Percentiles rank a stretch among this genome's conserved stretches.
Evolutionary conservation across 2,888 invertebrate species (phyloP).

Genomic region (Apamea epomidion): DNA sequence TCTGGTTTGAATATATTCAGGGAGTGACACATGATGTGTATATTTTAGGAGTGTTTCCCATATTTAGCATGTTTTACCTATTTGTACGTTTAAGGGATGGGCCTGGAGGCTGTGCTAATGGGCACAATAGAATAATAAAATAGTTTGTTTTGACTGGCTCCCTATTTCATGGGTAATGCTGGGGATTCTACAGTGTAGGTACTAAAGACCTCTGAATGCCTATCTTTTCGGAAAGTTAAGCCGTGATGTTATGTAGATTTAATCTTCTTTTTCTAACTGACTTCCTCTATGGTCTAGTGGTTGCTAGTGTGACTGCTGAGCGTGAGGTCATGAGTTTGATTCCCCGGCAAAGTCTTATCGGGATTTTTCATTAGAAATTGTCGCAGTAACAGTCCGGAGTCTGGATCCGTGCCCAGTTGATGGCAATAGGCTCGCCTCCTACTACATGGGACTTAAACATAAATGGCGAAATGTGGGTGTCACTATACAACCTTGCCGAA

Average conservation of each 20-base stretch:
- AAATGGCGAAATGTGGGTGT: not conserved
- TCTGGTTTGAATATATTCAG: slow-evolving; percentile 42
- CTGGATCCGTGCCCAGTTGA: too few species aligned
- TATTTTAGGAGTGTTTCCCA: slow-evolving; percentile 41
- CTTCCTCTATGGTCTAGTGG: not conserved
- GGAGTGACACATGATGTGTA: slow-evolving; percentile 24
- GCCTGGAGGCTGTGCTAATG: slow-evolving; percentile 9
- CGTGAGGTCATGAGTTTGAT: not conserved
- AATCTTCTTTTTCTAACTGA: not conserved
- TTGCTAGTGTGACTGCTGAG: not conserved
- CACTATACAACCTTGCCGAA: not conserved
- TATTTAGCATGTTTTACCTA: slow-evolving; percentile 33
- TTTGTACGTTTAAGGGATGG: slow-evolving; percentile 14
- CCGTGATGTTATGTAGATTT: not conserved
- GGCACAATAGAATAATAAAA: not conserved
- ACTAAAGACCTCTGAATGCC: not conserved
- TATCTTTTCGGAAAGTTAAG: not conserved
- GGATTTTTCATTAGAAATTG: not conserved
- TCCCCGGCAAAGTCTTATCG: too few species aligned
- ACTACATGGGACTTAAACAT: too few species aligned
- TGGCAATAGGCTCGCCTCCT: not conserved
- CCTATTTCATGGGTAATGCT: not conserved
- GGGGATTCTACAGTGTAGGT: not conserved
- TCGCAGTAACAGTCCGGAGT: too few species aligned
- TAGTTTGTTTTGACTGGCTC: not conserved